Percentiles rank a stretch among this genome's conserved stretches.
phyloP scores from a whole-genome alignment of 2,888 invertebrate genomes.

The Panorpa germanica region DNA sequence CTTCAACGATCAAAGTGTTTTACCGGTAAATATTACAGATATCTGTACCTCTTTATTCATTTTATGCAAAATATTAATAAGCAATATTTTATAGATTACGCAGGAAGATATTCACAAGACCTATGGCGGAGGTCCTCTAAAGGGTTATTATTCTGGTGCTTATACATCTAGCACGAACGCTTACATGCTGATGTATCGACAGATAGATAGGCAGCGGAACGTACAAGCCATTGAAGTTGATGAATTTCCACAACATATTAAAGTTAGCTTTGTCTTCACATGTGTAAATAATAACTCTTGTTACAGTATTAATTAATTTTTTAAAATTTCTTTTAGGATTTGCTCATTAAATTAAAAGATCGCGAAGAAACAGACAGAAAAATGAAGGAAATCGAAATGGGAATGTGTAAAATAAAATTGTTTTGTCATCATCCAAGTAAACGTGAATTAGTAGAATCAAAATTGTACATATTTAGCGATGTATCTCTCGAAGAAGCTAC shows the following conservation, averaged over 20 bases:
- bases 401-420: conserved; percentile 40
- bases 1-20: conserved; percentile 75
- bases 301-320: conserved; percentile 3
- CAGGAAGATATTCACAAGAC: conserved; percentile 66
- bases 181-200: conserved; percentile 81
- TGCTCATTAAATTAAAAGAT: conserved; percentile 41
- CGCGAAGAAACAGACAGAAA: conserved; percentile 42
- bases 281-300: conserved; percentile 4
- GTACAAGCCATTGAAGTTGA: conserved; percentile 38
- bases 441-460: conserved; percentile 30
- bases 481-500: conserved; percentile 37
- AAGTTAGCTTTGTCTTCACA: conserved; percentile 16
- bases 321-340: conserved; percentile 19
- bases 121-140: conserved; percentile 51
- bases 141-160: conserved; percentile 49
- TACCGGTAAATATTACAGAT: conserved; percentile 30
- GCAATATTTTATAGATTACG: conserved; percentile 36
- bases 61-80: conserved; percentile 6
- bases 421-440: conserved; percentile 40
- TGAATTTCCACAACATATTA: conserved; percentile 61
- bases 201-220: conserved; percentile 44
- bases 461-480: conserved; percentile 36
- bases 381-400: conserved; percentile 36
- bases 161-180: conserved; percentile 73
- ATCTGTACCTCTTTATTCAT: conserved; percentile 2